Evolutionary conservation across 2,888 invertebrate species (phyloP).

Genomic region (Herminia tarsipennalis): DNA sequence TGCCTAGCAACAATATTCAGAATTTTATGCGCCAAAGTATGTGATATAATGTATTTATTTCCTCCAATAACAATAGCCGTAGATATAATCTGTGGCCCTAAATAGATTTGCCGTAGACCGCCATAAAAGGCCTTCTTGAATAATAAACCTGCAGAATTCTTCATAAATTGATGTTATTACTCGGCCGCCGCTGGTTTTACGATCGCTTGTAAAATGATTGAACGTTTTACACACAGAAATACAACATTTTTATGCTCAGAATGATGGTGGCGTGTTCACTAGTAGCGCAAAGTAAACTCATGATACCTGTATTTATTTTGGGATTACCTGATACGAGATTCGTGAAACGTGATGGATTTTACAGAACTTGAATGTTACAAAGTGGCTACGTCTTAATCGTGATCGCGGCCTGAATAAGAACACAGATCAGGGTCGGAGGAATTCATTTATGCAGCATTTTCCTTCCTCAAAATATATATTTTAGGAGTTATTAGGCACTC

Average conservation of each 20-base stretch:
- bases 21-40: too few species aligned
- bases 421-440: too few species aligned
- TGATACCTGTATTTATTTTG: not conserved
- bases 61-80: not conserved
- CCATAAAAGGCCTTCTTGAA: slow-evolving; percentile 31
- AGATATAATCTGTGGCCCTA: slow-evolving; percentile 13
- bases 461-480: too few species aligned
- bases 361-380: too few species aligned
- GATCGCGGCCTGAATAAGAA: too few species aligned
- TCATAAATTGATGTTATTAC: slow-evolving; percentile 36
- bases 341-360: not conserved
- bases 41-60: too few species aligned
- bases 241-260: slow-evolving; percentile 11
- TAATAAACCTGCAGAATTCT: slow-evolving; percentile 27
- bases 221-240: slow-evolving; percentile 15
- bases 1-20: too few species aligned
- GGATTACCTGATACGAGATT: not conserved
- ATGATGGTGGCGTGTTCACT: not conserved
- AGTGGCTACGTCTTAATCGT: too few species aligned
- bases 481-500: too few species aligned
- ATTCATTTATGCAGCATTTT: too few species aligned
- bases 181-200: slow-evolving; percentile 15
- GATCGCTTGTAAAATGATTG: slow-evolving; percentile 26
- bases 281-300: slow-evolving; percentile 1
- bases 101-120: slow-evolving; percentile 18